Evolutionary conservation across 1,140 invertebrate species (phyloP), one percentile per base, ranked within the genome.

Genomic region (Amphibalanus amphitrite): DNA sequence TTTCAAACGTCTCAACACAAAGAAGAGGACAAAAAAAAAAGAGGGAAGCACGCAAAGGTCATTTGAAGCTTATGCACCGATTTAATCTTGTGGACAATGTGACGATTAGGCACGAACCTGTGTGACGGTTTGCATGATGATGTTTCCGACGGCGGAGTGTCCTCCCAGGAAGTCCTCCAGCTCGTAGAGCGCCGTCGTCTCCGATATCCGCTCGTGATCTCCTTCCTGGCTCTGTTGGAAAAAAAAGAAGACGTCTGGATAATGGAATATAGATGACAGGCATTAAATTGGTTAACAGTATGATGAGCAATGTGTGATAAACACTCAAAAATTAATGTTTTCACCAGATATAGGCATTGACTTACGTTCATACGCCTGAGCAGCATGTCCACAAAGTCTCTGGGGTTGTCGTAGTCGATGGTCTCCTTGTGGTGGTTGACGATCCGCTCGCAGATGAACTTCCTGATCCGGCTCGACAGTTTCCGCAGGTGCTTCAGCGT

Each of bases 71-170:
- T n/a, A n/a, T n/a, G n/a, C n/a, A n/a, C n/a, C n/a, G n/a, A n/a
- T n/a, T n/a, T n/a, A n/a, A n/a, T n/a, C n/a, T n/a, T n/a, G n/a
- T n/a, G n/a, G n/a, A n/a, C n/a, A n/a, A n/a, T n/a, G n/a, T n/a
- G n/a, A n/a, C n/a, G n/a, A n/a, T n/a, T n/a, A n/a, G n/a, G n/a
- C 33, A 38, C 33, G 4, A 4, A 71, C 59, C 38, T 70, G 69
- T 25, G 70, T 86, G 0, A 93, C 77, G 6, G 86, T 81, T 65
- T 92, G 84, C 83, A 92, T 88, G 6, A 92, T 82, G 1, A 93
- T 80, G 77, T 94, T 95, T 0, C 89, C 89, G 29, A 95, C 85
- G 0, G 92, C 92, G 0, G 90, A 89, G 77, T 92, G 90, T 0
- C 92, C 92, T 0, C 92, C 92, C 13, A 94, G 81, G 75, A 95